A percentile compares a stretch with the other conserved stretches of the same genome.
phyloP scores from a whole-genome alignment of 1,140 invertebrate genomes.

The Drosophila sp. region DNA sequence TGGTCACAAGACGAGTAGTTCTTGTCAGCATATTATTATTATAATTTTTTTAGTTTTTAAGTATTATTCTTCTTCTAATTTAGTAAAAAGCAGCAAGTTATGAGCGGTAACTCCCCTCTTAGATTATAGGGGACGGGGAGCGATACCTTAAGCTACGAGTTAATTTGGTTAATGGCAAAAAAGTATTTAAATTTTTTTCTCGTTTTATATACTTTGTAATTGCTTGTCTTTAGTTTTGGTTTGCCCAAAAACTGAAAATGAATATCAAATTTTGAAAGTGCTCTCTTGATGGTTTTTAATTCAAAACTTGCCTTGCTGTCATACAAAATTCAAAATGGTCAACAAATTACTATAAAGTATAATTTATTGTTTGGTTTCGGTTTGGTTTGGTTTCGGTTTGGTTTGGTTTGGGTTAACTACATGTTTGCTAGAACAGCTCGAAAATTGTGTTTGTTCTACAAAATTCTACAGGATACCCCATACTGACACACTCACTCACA shows the following conservation, averaged over 20 bases:
- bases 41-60: too few species aligned
- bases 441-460: conserved; percentile 4
- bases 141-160: conserved; percentile 26
- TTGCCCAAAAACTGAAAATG: conserved; percentile 36
- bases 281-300: conserved; percentile 37
- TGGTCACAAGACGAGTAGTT: conserved; percentile 16
- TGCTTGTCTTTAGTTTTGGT: conserved; percentile 10
- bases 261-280: conserved; percentile 53
- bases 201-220: conserved; percentile 29
- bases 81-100: conserved; percentile 64
- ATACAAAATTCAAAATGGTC: conserved; percentile 40
- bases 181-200: conserved; percentile 11
- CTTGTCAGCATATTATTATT: conserved; percentile 4
- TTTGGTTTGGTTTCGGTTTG: conserved; percentile 17
- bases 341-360: conserved; percentile 17
- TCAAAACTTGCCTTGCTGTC: conserved; percentile 61
- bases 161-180: conserved; percentile 25
- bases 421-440: conserved; percentile 2
- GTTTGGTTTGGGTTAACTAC: conserved; percentile 22
- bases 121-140: background rate
- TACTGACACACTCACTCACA: conserved; percentile 30
- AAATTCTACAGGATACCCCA: conserved; percentile 27
- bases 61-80: conserved; percentile 5
- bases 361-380: background rate
- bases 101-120: conserved; percentile 10